Evolutionary conservation across 2,888 invertebrate species (phyloP).

Genomic region (Ophion slaviceki): DNA sequence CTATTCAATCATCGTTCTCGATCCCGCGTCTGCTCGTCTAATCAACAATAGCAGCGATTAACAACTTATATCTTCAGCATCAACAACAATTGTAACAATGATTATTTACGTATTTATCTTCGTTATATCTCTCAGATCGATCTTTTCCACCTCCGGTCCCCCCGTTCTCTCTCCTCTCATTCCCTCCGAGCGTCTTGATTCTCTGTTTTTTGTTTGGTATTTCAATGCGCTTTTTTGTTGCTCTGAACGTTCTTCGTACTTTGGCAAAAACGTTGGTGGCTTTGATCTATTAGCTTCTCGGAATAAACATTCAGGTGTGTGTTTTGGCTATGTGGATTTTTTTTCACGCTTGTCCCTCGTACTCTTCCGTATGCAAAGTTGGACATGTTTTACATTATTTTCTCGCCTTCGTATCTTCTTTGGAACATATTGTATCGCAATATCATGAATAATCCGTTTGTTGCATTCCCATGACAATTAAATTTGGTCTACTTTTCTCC

Average conservation of each 20-base stretch:
- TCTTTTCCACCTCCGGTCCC: conserved; percentile 24
- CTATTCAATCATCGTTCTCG: conserved; percentile 46
- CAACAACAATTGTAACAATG: conserved; percentile 76
- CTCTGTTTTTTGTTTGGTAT: neutral
- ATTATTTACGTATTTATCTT: conserved; percentile 59
- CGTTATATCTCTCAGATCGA: conserved; percentile 36
- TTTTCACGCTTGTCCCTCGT: conserved; percentile 4
- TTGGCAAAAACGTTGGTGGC: conserved; percentile 39
- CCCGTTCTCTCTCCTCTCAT: conserved; percentile 18
- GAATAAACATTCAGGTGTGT: conserved; percentile 16
- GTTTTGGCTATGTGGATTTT: conserved; percentile 4
- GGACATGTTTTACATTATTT: neutral
- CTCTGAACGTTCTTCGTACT: conserved; percentile 10
- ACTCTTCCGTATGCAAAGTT: neutral
- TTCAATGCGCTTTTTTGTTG: neutral
- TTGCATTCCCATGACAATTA: neutral
- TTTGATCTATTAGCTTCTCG: conserved; percentile 16
- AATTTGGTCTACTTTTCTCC: no score
- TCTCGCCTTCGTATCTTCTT: neutral
- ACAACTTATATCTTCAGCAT: conserved; percentile 79
- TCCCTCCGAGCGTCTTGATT: neutral
- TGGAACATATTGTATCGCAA: neutral
- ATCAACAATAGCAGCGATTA: conserved; percentile 76
- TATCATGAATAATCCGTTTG: neutral
- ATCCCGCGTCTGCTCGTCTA: conserved; percentile 66